phyloP scores from a whole-genome alignment of 92 coral and sea anemone species.

The Desmophyllum pertusum region DNA sequence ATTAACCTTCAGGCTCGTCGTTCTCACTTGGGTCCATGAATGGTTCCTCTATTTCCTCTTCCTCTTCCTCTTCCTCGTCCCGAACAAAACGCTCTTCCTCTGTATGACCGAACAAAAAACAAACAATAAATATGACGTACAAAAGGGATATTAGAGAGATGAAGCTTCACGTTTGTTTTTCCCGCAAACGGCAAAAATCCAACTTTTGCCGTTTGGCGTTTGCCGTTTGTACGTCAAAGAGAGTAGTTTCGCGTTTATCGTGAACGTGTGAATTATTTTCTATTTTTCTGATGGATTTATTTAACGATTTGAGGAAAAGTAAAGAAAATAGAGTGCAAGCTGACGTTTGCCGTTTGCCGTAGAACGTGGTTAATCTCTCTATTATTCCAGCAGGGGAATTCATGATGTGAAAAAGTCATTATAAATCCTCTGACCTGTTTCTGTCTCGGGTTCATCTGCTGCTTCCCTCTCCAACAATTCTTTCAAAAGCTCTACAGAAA shows the following conservation, averaged over 20 bases:
- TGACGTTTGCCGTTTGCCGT: too few relatives aligned
- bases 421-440: background rate
- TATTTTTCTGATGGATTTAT: too few relatives aligned
- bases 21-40: background rate
- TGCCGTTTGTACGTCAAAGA: too few relatives aligned
- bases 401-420: background rate
- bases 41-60: background rate
- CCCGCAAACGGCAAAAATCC: too few relatives aligned
- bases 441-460: constrained; percentile 3
- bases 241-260: too few relatives aligned
- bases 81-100: background rate
- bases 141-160: too few relatives aligned
- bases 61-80: constrained; percentile 8
- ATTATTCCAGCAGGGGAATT: background rate
- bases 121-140: background rate
- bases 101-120: background rate
- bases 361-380: too few relatives aligned
- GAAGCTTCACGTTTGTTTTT: too few relatives aligned
- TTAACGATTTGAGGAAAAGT: too few relatives aligned
- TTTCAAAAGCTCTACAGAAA: background rate
- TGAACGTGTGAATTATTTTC: too few relatives aligned
- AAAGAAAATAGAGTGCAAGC: too few relatives aligned
- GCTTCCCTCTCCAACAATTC: background rate
- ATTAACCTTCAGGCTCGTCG: constrained; percentile 17
- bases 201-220: too few relatives aligned